phyloP scores from a whole-genome alignment of 2,113 vertebrate genomes.

The Pterophyllum scalare region DNA sequence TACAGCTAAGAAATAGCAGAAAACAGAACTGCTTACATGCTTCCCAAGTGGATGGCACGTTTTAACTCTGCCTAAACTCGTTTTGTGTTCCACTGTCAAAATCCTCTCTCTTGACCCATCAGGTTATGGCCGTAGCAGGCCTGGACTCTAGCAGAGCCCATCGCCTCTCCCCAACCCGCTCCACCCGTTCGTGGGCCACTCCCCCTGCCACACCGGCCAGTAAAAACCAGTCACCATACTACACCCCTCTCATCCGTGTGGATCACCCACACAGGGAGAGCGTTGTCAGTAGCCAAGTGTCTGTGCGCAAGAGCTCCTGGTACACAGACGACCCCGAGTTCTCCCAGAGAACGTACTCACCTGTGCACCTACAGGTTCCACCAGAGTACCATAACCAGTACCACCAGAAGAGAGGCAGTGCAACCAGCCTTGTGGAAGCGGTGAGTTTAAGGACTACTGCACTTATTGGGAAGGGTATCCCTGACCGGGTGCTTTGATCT shows the following conservation, averaged over 20 bases:
- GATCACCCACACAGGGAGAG: conserved; percentile 89
- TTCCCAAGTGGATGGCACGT: not conserved
- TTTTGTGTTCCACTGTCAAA: not conserved
- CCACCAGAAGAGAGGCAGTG: conserved; percentile 96
- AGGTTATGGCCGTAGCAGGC: conserved; percentile 99
- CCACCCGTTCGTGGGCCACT: conserved; percentile 95
- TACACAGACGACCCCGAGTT: conserved; percentile 94
- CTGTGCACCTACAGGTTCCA: conserved; percentile 92
- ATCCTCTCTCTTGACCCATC: not conserved
- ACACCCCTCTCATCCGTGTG: conserved; percentile 96
- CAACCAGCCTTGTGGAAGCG: conserved; percentile 96
- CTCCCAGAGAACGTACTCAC: conserved; percentile 90
- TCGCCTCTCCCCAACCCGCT: conserved; percentile 92
- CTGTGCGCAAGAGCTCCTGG: conserved; percentile 94
- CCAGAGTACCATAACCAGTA: conserved; percentile 90
- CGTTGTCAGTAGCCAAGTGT: conserved; percentile 87
- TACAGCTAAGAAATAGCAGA: not conserved
- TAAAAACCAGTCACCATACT: conserved; percentile 89
- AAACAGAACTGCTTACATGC: not conserved
- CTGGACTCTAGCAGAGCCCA: conserved; percentile 95
- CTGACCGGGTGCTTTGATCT: not conserved
- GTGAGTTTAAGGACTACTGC: conserved; percentile 80
- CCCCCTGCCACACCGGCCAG: conserved; percentile 92
- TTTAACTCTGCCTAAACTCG: not conserved
- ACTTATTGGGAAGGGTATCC: not conserved